Conservation (phyloP, 2,797 vertebrate species). For the Sarcophilus harrisii region DNA sequence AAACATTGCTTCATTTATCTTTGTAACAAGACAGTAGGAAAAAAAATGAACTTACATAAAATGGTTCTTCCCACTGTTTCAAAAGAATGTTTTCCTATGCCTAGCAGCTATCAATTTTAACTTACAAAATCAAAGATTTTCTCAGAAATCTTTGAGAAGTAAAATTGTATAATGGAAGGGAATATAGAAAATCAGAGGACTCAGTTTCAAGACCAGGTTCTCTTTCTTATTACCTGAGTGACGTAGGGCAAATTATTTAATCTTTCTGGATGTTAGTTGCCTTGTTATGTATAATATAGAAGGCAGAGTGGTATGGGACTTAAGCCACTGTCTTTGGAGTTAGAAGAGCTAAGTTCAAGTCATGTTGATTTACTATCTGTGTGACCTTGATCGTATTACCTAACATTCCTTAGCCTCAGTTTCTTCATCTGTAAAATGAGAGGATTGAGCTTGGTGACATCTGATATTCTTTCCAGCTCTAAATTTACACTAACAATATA, state of each 20-base stretch:
- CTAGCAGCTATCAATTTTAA: constrained; percentile 52
- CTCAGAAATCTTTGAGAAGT: constrained; percentile 7
- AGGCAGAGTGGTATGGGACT: background rate
- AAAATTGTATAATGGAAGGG: background rate
- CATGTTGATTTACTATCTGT: background rate
- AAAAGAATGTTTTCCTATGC: constrained; percentile 48
- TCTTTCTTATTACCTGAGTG: background rate
- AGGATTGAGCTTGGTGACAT: background rate
- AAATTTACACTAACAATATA: background rate
- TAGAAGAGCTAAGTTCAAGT: background rate
- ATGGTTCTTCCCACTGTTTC: constrained; percentile 27
- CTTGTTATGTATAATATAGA: background rate
- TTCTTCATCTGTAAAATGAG: background rate
- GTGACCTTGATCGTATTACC: background rate
- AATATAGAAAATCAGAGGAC: background rate
- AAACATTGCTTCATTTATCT: constrained; percentile 54
- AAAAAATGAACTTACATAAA: constrained; percentile 56
- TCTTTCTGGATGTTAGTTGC: background rate
- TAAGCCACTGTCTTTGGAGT: background rate
- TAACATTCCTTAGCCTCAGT: background rate
- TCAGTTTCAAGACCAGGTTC: background rate
- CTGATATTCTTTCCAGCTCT: background rate
- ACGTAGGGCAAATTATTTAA: background rate
- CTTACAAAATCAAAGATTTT: constrained; percentile 62
- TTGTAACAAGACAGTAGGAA: constrained; percentile 18